Evolutionary conservation across 2,888 invertebrate genomes (phyloP).

Genomic region (Lepidocyrtoides sp.): DNA sequence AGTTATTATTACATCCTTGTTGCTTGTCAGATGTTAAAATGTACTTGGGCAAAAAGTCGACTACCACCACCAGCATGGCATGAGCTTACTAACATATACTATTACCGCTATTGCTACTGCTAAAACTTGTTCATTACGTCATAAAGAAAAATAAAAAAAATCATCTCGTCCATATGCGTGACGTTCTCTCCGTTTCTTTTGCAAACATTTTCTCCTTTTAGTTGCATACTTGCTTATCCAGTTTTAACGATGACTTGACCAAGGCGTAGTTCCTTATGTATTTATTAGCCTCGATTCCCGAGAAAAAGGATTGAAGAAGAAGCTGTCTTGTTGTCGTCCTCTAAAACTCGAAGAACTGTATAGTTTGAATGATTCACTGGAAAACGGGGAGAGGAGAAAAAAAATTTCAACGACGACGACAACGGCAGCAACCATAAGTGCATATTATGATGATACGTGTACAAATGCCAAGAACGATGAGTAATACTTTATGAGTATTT

Average conservation of each 20-base stretch:
- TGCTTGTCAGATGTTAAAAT: slow-evolving; percentile 60
- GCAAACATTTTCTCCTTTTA: slow-evolving; percentile 22
- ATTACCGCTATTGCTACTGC: background rate
- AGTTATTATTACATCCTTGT: slow-evolving; percentile 53
- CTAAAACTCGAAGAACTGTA: slow-evolving; percentile 21
- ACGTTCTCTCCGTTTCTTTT: slow-evolving; percentile 39
- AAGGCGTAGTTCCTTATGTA: background rate
- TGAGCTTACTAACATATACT: background rate
- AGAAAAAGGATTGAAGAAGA: background rate
- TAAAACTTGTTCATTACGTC: slow-evolving; percentile 76
- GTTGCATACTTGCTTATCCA: slow-evolving; percentile 27
- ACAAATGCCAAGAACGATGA: background rate
- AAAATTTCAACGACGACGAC: background rate
- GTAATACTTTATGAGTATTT: slow-evolving; percentile 35
- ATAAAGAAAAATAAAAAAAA: slow-evolving; percentile 52
- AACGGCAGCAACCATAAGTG: background rate
- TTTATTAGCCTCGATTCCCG: slow-evolving; percentile 28
- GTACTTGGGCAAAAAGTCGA: slow-evolving; percentile 39
- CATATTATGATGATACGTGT: background rate
- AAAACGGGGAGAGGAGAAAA: background rate
- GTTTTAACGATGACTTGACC: slow-evolving; percentile 7
- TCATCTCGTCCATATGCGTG: slow-evolving; percentile 52
- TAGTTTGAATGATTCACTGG: slow-evolving; percentile 42
- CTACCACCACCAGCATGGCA: background rate
- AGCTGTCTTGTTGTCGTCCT: slow-evolving; percentile 5